Conservation (phyloP, 2,113 vertebrate genomes). For the Pao palembangensis region DNA sequence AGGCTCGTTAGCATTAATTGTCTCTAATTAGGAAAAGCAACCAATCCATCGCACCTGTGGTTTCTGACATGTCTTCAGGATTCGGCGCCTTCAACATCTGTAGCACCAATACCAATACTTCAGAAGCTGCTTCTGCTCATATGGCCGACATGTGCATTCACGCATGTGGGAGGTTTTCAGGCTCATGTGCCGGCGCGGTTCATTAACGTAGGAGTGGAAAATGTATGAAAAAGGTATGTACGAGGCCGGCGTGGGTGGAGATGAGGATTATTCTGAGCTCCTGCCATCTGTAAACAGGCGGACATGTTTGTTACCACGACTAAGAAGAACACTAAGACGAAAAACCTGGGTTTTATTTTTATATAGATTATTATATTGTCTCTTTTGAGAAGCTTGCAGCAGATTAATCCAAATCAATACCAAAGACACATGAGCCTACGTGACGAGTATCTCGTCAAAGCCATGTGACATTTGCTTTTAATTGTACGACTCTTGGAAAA, state of each 20-base stretch:
- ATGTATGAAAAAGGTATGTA: background rate
- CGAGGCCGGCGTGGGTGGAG: conserved; percentile 44
- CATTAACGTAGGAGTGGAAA: background rate
- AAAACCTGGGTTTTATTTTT: no score
- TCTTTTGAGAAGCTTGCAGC: no score
- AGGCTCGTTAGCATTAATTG: conserved; percentile 66
- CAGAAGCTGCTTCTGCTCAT: background rate
- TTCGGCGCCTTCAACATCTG: conserved; percentile 3
- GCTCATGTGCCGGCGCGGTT: no score
- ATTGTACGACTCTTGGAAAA: no score
- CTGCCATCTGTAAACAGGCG: conserved; percentile 53
- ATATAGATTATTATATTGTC: no score
- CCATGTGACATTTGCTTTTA: no score
- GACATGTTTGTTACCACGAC: background rate
- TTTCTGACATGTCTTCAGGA: conserved; percentile 3
- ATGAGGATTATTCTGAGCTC: conserved; percentile 52
- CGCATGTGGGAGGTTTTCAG: conserved; percentile 28
- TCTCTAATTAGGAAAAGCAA: conserved; percentile 48
- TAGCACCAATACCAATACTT: background rate
- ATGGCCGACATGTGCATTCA: conserved; percentile 1
- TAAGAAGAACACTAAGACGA: no score
- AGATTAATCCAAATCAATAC: no score
- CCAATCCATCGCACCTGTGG: conserved; percentile 50
- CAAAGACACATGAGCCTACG: no score
- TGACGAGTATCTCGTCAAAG: no score